phyloP scores from a whole-genome alignment of 2,797 vertebrate species.

The Sebastes itinus region DNA sequence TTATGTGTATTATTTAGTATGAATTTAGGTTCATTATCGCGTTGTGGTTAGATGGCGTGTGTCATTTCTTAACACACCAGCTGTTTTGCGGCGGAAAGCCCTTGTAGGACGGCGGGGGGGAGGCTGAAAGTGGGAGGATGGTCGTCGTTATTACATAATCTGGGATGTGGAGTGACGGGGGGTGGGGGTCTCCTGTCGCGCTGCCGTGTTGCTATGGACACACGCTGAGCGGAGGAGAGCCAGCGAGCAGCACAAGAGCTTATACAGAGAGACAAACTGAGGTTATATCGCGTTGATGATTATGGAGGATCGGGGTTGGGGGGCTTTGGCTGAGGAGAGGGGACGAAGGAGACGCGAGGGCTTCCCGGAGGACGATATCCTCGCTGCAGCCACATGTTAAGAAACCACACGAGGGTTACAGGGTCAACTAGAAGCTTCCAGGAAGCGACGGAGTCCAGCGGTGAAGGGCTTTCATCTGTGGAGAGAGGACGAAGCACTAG shows the following conservation, averaged over 20 bases:
- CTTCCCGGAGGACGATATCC: too few species aligned
- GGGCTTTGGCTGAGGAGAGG: neutral
- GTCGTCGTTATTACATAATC: slow-evolving; percentile 70
- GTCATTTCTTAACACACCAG: slow-evolving; percentile 19
- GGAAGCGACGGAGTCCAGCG: neutral
- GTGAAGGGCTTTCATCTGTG: neutral
- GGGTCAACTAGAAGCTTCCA: slow-evolving; percentile 15
- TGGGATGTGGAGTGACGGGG: slow-evolving; percentile 40
- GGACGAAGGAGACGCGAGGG: neutral
- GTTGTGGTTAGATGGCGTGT: neutral
- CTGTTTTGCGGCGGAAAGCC: slow-evolving; percentile 4
- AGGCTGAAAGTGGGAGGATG: neutral
- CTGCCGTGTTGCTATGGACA: slow-evolving; percentile 62
- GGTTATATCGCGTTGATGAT: neutral
- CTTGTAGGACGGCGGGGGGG: neutral
- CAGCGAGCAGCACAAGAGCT: neutral
- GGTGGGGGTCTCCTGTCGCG: slow-evolving; percentile 26
- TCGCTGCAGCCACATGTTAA: too few species aligned
- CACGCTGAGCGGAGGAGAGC: slow-evolving; percentile 20
- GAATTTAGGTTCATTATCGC: neutral
- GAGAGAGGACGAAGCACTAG: neutral
- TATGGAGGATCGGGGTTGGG: too few species aligned
- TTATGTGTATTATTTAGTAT: neutral
- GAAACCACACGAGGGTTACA: too few species aligned
- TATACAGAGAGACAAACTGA: neutral